These are phyloP conservation scores for Enteromius treurensis DNA, from an alignment of 2,797 vertebrate species.

Conservation along the genomic window DNA sequence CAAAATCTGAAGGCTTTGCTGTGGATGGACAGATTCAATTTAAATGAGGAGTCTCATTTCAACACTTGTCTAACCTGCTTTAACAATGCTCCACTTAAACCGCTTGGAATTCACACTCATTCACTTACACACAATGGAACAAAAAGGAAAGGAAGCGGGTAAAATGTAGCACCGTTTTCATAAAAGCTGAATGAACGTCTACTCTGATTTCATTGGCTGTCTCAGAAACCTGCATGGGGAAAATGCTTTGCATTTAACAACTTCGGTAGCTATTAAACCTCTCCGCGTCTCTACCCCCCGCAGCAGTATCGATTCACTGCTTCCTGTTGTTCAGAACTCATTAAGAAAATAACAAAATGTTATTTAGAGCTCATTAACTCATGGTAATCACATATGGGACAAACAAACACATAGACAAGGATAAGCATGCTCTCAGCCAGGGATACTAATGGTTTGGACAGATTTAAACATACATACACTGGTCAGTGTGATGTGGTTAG, in stretches of 20 bases:
- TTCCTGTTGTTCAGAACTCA: slow-evolving; percentile 44
- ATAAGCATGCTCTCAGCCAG: not conserved
- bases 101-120: slow-evolving; percentile 33
- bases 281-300: slow-evolving; percentile 13
- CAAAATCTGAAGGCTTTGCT: slow-evolving; percentile 9
- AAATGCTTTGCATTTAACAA: slow-evolving; percentile 39
- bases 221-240: not conserved
- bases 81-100: slow-evolving; percentile 6
- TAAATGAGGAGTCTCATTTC: slow-evolving; percentile 24
- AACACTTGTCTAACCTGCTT: slow-evolving; percentile 38
- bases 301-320: slow-evolving; percentile 41
- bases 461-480: not conserved
- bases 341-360: slow-evolving; percentile 47
- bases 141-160: slow-evolving; percentile 54
- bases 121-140: slow-evolving; percentile 30
- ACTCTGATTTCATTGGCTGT: slow-evolving; percentile 19
- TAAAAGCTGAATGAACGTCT: slow-evolving; percentile 23
- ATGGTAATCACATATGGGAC: slow-evolving; percentile 26
- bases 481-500: not conserved
- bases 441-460: not conserved
- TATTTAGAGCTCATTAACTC: slow-evolving; percentile 29
- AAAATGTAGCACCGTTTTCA: slow-evolving; percentile 35
- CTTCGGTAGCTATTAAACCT: slow-evolving; percentile 44
- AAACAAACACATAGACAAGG: not conserved
- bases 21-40: not conserved